A percentile compares a stretch with the other conserved stretches of the same genome.
Conservation (phyloP, 2,888 invertebrate genomes). For the Temnothorax ravouxi region DNA sequence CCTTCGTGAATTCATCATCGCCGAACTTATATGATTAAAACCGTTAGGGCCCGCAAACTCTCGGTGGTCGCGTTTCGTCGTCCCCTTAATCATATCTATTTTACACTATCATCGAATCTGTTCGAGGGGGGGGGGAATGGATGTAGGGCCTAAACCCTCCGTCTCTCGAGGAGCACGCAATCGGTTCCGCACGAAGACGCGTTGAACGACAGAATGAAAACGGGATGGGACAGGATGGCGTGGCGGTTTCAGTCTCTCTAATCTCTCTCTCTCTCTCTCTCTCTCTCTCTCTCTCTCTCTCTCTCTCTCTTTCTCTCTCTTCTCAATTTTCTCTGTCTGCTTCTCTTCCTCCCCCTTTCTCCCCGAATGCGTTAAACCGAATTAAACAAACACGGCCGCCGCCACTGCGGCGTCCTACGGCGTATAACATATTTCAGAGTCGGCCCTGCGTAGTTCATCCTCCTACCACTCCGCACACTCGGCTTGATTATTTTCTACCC, state of each 20-base stretch:
- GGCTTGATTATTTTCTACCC: slow-evolving; percentile 57
- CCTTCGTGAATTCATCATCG: slow-evolving; percentile 36
- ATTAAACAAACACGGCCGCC: slow-evolving; percentile 75
- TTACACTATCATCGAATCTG: slow-evolving; percentile 64
- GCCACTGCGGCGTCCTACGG: slow-evolving; percentile 50
- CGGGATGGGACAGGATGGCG: slow-evolving; percentile 19
- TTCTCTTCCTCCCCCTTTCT: background rate
- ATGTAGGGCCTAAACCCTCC: slow-evolving; percentile 51
- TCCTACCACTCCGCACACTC: slow-evolving; percentile 40
- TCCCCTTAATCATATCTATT: slow-evolving; percentile 60
- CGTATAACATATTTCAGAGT: slow-evolving; percentile 54
- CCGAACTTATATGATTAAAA: slow-evolving; percentile 43
- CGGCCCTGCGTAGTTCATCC: slow-evolving; percentile 51
- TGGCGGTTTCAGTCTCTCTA: slow-evolving; percentile 48
- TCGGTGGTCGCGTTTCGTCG: slow-evolving; percentile 18
- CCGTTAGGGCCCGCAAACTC: slow-evolving; percentile 31
- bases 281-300: background rate
- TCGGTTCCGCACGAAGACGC: slow-evolving; percentile 60
- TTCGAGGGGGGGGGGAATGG: slow-evolving; percentile 37
- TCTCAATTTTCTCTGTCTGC: background rate
- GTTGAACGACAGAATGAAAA: slow-evolving; percentile 57
- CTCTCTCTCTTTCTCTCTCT: background rate
- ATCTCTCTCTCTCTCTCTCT: slow-evolving; percentile 13
- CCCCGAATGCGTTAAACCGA: slow-evolving; percentile 70
- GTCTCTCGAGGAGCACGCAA: slow-evolving; percentile 55